Evolutionary conservation across 1,140 invertebrate species (phyloP).

Genomic region (Micrasema longulum): DNA sequence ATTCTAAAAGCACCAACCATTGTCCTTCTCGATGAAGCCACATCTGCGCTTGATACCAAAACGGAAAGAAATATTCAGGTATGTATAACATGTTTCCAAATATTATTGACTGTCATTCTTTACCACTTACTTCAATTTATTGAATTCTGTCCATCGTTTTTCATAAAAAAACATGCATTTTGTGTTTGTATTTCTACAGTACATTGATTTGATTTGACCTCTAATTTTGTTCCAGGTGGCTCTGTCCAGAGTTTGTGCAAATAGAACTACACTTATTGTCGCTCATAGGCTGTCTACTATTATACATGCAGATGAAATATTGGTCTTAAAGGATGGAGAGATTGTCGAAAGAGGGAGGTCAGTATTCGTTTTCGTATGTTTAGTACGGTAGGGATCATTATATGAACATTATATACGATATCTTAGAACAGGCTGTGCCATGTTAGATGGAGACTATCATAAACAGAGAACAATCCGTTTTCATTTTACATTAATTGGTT

Average conservation of each 20-base stretch:
- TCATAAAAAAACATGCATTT: too few relatives aligned
- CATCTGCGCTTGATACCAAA: constrained; percentile 86
- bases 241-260: constrained; percentile 79
- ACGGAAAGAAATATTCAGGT: constrained; percentile 87
- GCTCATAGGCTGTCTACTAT: constrained; percentile 94
- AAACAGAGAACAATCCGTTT: too few relatives aligned
- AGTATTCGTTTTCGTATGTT: too few relatives aligned
- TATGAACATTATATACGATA: too few relatives aligned
- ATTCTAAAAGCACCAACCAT: constrained; percentile 89
- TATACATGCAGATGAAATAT: constrained; percentile 92
- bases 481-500: too few relatives aligned
- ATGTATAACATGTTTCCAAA: constrained; percentile 1
- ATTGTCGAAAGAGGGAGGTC: constrained; percentile 92
- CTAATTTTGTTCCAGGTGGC: constrained; percentile 69
- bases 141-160: too few relatives aligned
- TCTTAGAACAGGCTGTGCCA: too few relatives aligned
- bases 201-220: neutral
- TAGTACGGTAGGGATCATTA: too few relatives aligned
- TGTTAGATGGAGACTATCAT: too few relatives aligned
- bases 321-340: constrained; percentile 89
- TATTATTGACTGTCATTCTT: too few relatives aligned
- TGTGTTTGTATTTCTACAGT: neutral
- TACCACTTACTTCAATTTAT: too few relatives aligned
- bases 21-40: constrained; percentile 91
- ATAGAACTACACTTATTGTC: constrained; percentile 92